Percentiles rank a stretch among this genome's conserved stretches.
phyloP scores from a whole-genome alignment of 1,140 invertebrate species.

The Dreissena polymorpha region DNA sequence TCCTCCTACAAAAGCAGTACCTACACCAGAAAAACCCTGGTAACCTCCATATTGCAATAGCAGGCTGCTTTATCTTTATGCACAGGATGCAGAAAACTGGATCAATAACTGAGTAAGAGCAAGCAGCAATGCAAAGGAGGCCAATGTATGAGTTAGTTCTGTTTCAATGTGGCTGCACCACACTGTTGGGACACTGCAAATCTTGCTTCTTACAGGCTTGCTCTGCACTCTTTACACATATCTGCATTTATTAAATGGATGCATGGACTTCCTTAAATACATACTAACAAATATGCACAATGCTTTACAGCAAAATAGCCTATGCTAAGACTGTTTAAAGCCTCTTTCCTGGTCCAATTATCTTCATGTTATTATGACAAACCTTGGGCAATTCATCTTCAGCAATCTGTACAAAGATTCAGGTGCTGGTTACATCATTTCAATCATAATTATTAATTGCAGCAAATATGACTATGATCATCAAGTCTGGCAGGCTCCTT shows the following conservation, averaged over 20 bases:
- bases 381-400: neutral
- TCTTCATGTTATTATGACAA: too few relatives aligned
- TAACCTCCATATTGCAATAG: too few relatives aligned
- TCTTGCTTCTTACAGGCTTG: neutral
- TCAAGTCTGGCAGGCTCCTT: constrained; percentile 18
- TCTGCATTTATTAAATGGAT: neutral
- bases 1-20: too few relatives aligned
- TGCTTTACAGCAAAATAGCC: too few relatives aligned
- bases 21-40: too few relatives aligned
- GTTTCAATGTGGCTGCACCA: neutral
- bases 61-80: too few relatives aligned
- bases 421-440: constrained; percentile 30
- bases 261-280: too few relatives aligned
- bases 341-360: too few relatives aligned
- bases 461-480: constrained; percentile 37
- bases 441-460: constrained; percentile 50
- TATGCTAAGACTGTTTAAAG: too few relatives aligned
- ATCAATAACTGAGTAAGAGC: neutral
- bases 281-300: too few relatives aligned
- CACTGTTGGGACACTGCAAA: neutral
- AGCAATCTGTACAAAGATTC: constrained; percentile 1
- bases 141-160: neutral
- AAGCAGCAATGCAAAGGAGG: neutral
- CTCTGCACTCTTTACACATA: neutral
- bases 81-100: too few relatives aligned